Evolutionary conservation across 2,888 invertebrate species (phyloP), one percentile per base, ranked within the genome.

Genomic region (Meandrusa payeni): DNA sequence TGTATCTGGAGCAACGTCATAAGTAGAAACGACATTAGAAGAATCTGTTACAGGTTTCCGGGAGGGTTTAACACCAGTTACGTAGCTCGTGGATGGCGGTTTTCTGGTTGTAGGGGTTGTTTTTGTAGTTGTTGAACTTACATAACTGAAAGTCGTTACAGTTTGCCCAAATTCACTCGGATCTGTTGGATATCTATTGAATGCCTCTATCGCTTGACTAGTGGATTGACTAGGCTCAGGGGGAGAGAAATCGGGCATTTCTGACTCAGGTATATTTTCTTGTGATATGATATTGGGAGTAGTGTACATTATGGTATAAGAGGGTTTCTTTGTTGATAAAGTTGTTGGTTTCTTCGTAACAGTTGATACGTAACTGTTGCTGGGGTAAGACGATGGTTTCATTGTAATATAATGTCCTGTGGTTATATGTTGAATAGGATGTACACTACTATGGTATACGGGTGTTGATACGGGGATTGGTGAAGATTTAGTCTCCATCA

Each of bases 71-170:
- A 73, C 69, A 38, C 81, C 88, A 28, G 85, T 74, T 1, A 89
- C 71, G 53, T 90, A 76, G 54, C 87, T 89, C 0, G 83, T 88
- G 19, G 83, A 89, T 7, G 82, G 81, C 24, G 76, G 75, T 55
- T 61, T 75, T 64, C 65, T 71, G 28, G 75, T 73, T 0, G 78
- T 74, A 5, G 76, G 70, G 0, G 74, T 68, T 9, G 71, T 69
- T 5, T 78, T 75, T 23, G 62, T 66, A 5, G 66, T 56, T 0
- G 82, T 76, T 0, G 76, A 81, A 52, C 76, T 81, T 12, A 81
- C 77, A 39, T 76, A 77, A 50, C 70, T 79, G 48, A 85, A 87
- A 5, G 77, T 82, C 3, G 81, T 85, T 1, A 87, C 57, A 11
- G 72, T 62, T 24, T 83, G 76, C 5, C 74, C 74, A 34, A 87